Evolutionary conservation across 1,140 invertebrate genomes (phyloP).

Genomic region (Panulirus ornatus): DNA sequence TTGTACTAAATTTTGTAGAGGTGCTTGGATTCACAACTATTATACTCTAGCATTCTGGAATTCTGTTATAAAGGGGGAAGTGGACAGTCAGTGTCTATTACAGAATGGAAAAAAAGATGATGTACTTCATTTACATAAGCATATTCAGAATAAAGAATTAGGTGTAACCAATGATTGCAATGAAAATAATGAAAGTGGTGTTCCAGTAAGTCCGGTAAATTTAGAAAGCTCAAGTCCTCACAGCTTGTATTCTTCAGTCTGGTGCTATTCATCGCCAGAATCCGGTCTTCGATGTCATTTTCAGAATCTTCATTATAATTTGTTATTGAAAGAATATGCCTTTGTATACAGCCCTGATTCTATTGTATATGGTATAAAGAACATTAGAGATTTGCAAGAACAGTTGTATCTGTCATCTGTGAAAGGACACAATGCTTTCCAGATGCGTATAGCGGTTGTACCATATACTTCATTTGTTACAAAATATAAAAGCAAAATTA

Average conservation of each 20-base stretch:
- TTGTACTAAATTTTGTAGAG: neutral
- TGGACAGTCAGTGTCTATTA: neutral
- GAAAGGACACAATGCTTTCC: conserved; percentile 22
- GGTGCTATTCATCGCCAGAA: conserved; percentile 31
- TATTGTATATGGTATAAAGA: conserved; percentile 17
- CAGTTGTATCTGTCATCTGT: conserved; percentile 18
- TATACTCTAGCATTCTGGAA: neutral
- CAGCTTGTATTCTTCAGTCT: neutral
- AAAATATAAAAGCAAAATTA: neutral
- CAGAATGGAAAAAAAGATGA: no score
- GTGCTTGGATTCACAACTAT: neutral
- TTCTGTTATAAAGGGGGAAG: neutral
- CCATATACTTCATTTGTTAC: neutral
- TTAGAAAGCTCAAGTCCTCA: neutral
- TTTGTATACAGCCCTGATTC: conserved; percentile 3
- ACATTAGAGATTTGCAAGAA: conserved; percentile 7
- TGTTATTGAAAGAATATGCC: neutral
- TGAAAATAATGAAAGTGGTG: neutral
- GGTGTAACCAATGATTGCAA: neutral
- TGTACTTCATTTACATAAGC: neutral
- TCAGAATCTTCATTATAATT: conserved; percentile 12
- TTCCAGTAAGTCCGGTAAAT: neutral
- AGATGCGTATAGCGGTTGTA: neutral
- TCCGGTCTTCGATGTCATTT: conserved; percentile 18
- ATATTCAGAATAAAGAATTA: neutral